A percentile compares a stretch with the other conserved stretches of the same genome.
These are phyloP conservation scores for Tiliacea citrago DNA, from an alignment of 2,888 invertebrate species.

Conservation along the genomic window DNA sequence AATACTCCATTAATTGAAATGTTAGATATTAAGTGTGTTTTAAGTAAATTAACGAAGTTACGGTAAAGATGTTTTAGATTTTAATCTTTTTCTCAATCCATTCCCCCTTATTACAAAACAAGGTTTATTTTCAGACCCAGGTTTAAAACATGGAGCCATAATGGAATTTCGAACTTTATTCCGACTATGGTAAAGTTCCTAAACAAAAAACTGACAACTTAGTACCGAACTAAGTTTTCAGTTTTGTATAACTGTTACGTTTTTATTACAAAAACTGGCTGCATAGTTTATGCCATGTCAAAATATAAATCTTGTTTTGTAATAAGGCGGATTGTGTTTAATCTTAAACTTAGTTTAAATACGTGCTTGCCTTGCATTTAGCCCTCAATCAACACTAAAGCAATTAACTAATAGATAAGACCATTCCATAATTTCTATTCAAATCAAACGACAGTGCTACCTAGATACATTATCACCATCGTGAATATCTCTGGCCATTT, in stretches of 20 bases:
- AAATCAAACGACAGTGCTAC: slow-evolving; percentile 17
- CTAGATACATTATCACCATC: slow-evolving; percentile 24
- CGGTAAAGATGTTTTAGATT: background rate
- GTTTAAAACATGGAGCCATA: too few species aligned
- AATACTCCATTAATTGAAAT: slow-evolving; percentile 15
- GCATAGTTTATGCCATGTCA: too few species aligned
- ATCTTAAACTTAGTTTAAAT: background rate
- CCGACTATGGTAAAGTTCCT: too few species aligned
- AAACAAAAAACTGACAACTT: too few species aligned
- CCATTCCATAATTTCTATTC: slow-evolving; percentile 35
- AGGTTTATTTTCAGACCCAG: too few species aligned
- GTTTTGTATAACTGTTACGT: too few species aligned
- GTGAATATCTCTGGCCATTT: slow-evolving; percentile 37
- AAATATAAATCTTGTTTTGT: too few species aligned
- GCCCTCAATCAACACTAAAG: slow-evolving; percentile 1
- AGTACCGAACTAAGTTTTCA: too few species aligned
- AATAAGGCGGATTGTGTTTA: too few species aligned
- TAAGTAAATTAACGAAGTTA: background rate
- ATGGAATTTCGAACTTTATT: too few species aligned
- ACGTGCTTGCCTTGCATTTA: background rate
- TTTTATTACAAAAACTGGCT: too few species aligned
- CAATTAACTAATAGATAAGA: slow-evolving; percentile 20
- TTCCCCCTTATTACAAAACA: too few species aligned
- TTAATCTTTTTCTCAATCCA: background rate
- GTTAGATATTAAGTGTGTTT: background rate